Base-by-base conservation (phyloP, 2,888 invertebrate species). In the Seira sanloemensis region DNA sequence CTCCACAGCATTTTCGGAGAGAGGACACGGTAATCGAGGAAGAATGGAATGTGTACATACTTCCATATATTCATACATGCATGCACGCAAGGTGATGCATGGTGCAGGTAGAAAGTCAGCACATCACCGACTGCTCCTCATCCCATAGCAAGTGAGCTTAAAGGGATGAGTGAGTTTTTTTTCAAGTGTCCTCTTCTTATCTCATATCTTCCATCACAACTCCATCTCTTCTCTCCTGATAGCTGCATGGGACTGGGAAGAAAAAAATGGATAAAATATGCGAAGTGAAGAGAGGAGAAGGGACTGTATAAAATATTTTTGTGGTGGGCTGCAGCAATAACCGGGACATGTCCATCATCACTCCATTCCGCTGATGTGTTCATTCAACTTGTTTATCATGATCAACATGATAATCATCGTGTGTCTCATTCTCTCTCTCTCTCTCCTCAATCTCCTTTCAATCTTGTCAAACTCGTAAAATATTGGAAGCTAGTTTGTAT, bases 391-490 rank as follows among this genome's bases (percentile, higher is more conserved):
- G 62, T 62, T 62, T 62, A 62, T 62, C 62, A 62, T 62, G 62
- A 62, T 62, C 62, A 62, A 62, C 62, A 62, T 62, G 62, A 62
- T 62, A 62, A 62, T 62, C 62, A 62, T 62, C 62, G n/a, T n/a
- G n/a, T n/a, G n/a, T n/a, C n/a, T n/a, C n/a, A n/a, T n/a, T n/a
- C n/a, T n/a, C n/a, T n/a, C n/a, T n/a, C n/a, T n/a, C n/a, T n/a
- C 62, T 62, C 62, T 62, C n/a, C 21, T 62, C 62, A 62, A 62
- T 62, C 62, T 62, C 62, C 62, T 62, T 62, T 62, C 62, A 62
- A 62, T 62, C 62, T 62, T n/a, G 62, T 62, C 62, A 62, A 62
- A 62, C 62, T 23, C 62, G 23, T 23, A 62, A 21, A 62, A 62
- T n/a, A 62, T 12, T 21, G 62, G n/a, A n/a, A 62, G 21, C 21